Evolutionary conservation across 2,797 vertebrate genomes (phyloP).

Genomic region (Rousettus madagascariensis): DNA sequence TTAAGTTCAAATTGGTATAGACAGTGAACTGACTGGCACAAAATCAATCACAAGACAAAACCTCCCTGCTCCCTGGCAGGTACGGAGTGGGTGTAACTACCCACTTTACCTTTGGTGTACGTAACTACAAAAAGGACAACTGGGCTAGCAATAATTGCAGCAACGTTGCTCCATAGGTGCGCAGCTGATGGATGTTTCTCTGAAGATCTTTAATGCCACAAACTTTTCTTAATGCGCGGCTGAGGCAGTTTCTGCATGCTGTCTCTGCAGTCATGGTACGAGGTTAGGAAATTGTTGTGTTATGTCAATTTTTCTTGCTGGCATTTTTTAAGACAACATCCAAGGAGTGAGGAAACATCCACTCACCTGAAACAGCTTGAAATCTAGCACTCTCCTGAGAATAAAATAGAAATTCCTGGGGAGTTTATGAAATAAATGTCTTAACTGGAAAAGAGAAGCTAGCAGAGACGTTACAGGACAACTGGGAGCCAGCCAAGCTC

Average conservation of each 20-base stretch:
- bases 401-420: neutral
- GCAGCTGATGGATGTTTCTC: neutral
- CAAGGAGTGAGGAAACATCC: neutral
- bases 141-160: neutral
- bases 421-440: neutral
- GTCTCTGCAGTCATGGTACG: neutral
- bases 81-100: neutral
- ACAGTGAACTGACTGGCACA: neutral
- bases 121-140: neutral
- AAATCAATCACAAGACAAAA: neutral
- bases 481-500: neutral
- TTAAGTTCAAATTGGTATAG: neutral
- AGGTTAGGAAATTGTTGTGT: neutral
- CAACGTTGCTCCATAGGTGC: neutral
- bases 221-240: neutral
- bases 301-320: neutral
- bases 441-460: neutral
- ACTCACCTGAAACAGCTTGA: neutral
- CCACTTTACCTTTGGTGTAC: neutral
- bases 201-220: neutral
- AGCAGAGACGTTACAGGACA: neutral
- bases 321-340: slow-evolving; percentile 2
- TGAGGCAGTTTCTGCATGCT: neutral
- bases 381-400: neutral
- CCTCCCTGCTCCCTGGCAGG: neutral